Conservation (phyloP, 2,888 invertebrate species). For the Tetramorium bicarinatum region DNA sequence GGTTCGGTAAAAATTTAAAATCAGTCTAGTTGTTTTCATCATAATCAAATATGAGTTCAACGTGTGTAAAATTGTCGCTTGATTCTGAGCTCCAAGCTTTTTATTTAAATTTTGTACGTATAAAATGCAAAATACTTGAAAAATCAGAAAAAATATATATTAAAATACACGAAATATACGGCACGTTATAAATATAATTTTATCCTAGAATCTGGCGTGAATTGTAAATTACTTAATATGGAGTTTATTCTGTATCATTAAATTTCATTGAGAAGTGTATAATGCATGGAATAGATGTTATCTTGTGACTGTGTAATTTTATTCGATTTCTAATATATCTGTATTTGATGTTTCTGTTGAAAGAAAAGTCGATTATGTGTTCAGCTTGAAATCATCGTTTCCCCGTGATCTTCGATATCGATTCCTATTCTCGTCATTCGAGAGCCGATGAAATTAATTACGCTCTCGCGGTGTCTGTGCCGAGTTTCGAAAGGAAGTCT, state of each 20-base stretch:
- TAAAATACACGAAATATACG: background rate
- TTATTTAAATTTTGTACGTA: background rate
- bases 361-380: background rate
- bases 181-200: background rate
- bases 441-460: constrained; percentile 68
- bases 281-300: background rate
- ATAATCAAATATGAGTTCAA: background rate
- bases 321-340: constrained; percentile 17
- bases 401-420: constrained; percentile 29
- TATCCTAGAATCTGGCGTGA: background rate
- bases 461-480: constrained; percentile 49
- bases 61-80: background rate
- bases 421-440: constrained; percentile 32
- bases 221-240: background rate
- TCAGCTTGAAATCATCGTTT: background rate
- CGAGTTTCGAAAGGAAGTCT: constrained; percentile 57
- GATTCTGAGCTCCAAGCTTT: background rate
- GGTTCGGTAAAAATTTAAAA: background rate
- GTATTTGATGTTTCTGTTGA: background rate
- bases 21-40: background rate
- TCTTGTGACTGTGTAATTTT: background rate
- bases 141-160: background rate
- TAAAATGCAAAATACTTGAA: background rate
- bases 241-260: background rate
- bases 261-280: background rate